Evolutionary conservation across 2,888 invertebrate genomes (phyloP).

Genomic region (Cepaea hortensis): DNA sequence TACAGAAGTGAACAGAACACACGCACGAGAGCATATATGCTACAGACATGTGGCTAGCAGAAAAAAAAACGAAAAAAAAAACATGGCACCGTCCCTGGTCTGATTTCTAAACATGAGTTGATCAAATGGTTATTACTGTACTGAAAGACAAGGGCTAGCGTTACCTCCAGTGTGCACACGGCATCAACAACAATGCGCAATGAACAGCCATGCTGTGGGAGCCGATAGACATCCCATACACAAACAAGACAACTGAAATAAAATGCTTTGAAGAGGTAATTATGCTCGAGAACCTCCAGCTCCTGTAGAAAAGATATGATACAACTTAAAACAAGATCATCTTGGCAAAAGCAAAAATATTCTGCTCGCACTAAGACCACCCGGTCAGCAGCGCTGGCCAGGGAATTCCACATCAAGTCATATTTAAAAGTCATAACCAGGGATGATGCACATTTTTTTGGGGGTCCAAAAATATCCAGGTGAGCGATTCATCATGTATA

Average conservation of each 20-base stretch:
- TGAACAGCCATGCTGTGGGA: not conserved
- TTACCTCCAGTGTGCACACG: not conserved
- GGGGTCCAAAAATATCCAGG: not conserved
- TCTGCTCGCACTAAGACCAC: not conserved
- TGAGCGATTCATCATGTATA: not conserved
- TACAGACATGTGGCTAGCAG: not conserved
- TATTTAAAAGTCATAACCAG: conserved; percentile 17
- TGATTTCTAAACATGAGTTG: conserved; percentile 19
- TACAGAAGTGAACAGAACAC: not conserved
- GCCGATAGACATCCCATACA: not conserved
- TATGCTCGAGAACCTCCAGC: conserved; percentile 11
- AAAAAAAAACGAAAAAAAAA: not conserved
- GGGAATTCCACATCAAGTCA: not conserved
- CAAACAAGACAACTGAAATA: not conserved
- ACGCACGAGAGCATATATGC: not conserved
- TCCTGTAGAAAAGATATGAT: not conserved
- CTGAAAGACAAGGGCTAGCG: conserved; percentile 31
- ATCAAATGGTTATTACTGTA: not conserved
- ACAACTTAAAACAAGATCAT: not conserved
- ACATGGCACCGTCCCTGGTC: conserved; percentile 14
- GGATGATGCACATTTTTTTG: conserved; percentile 8
- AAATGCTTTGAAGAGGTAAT: conserved; percentile 6
- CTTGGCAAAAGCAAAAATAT: not conserved
- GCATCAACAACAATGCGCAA: not conserved
- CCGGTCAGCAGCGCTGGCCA: not conserved